phyloP scores from a whole-genome alignment of 2,888 invertebrate genomes.

The Rhagonycha lutea region DNA sequence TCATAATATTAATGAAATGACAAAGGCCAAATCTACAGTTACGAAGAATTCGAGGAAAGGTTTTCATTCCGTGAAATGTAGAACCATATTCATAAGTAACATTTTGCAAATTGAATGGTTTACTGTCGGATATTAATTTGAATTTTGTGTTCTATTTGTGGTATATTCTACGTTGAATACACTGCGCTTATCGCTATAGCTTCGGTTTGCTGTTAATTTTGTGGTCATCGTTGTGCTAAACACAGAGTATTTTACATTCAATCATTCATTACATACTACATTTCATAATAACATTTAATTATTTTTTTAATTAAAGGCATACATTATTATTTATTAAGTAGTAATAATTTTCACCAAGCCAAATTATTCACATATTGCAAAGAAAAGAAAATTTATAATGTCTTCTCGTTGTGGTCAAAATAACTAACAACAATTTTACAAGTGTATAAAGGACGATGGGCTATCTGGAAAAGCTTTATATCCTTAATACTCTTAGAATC shows the following conservation, averaged over 20 bases:
- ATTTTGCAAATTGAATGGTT: conserved; percentile 21
- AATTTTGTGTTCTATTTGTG: conserved; percentile 15
- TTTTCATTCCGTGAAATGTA: not conserved
- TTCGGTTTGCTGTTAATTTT: conserved; percentile 2
- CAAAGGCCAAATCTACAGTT: not conserved
- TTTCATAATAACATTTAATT: not conserved
- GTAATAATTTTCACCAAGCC: not conserved
- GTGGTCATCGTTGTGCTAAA: not conserved
- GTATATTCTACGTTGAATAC: not conserved
- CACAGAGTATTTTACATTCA: not conserved
- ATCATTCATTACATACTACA: not conserved
- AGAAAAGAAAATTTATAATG: not conserved
- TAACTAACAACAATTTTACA: not conserved
- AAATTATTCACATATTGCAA: no score
- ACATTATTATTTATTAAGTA: not conserved
- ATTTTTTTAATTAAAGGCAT: not conserved
- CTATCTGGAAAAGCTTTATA: not conserved
- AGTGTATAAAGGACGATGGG: not conserved
- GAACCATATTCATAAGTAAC: conserved; percentile 2
- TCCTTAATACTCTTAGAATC: not conserved
- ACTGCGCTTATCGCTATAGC: not conserved
- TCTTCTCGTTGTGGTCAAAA: not conserved
- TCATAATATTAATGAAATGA: not conserved
- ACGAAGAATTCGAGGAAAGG: not conserved
- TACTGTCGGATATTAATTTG: conserved; percentile 16